Evolutionary conservation across 2,888 invertebrate genomes (phyloP).

Genomic region (Sicus ferrugineus): DNA sequence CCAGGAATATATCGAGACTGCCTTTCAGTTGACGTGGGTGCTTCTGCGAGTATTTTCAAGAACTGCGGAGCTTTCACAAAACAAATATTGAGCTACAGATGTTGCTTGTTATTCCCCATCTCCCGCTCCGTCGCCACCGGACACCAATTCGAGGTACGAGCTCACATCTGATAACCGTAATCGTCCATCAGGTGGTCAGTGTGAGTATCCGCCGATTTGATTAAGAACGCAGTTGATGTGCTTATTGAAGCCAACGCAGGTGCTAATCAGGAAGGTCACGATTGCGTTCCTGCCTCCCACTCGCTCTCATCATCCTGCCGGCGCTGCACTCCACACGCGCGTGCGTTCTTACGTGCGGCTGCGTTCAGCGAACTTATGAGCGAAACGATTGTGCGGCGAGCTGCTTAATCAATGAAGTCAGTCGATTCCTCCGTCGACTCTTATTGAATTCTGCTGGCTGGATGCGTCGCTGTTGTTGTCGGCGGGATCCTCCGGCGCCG

Average conservation of each 20-base stretch:
- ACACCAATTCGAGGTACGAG: too few species aligned
- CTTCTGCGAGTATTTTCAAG: too few species aligned
- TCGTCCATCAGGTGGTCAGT: too few species aligned
- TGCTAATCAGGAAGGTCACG: conserved; percentile 44
- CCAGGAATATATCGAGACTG: too few species aligned
- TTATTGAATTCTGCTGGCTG: conserved; percentile 23
- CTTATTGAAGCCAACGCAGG: conserved; percentile 40
- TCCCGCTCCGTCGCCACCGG: too few species aligned
- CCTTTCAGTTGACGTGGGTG: too few species aligned
- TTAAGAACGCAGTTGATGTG: conserved; percentile 39
- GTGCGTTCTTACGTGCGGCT: conserved; percentile 4
- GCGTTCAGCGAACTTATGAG: conserved; percentile 12
- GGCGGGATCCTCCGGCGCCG: not conserved
- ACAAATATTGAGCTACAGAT: too few species aligned
- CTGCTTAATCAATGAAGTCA: not conserved
- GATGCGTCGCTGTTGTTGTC: conserved; percentile 11
- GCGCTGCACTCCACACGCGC: not conserved
- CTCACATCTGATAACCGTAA: too few species aligned
- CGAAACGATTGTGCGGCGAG: not conserved
- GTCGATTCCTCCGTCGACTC: conserved; percentile 16
- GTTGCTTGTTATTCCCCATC: too few species aligned
- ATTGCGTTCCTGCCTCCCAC: conserved; percentile 8
- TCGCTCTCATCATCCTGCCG: not conserved
- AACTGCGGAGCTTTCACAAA: too few species aligned
- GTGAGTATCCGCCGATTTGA: conserved; percentile 43